phyloP scores from a whole-genome alignment of 2,888 invertebrate genomes.

The Mimumesa dahlbomi region DNA sequence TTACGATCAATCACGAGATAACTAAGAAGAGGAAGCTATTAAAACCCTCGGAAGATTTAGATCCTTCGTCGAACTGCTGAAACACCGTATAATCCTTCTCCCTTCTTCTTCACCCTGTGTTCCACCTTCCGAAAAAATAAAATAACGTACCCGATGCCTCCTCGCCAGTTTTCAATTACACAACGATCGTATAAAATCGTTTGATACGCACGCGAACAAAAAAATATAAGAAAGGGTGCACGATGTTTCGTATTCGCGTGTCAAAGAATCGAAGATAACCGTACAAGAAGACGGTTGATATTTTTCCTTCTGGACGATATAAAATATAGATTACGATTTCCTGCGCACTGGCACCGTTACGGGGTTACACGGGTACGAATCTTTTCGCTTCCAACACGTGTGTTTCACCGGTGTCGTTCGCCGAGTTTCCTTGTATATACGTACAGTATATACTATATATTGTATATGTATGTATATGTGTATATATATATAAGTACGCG shows the following conservation, averaged over 20 bases:
- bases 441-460: too few relatives aligned
- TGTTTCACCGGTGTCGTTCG: conserved; percentile 30
- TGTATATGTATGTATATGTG: too few relatives aligned
- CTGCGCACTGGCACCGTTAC: conserved; percentile 33
- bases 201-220: too few relatives aligned
- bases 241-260: too few relatives aligned
- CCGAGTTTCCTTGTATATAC: conserved; percentile 29
- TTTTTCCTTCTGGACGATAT: conserved; percentile 45
- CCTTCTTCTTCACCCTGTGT: too few relatives aligned
- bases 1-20: conserved; percentile 56
- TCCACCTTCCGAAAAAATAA: conserved; percentile 30
- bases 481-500: too few relatives aligned
- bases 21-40: conserved; percentile 47
- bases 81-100: conserved; percentile 43
- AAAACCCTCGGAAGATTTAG: conserved; percentile 46
- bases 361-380: conserved; percentile 19
- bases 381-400: conserved; percentile 21
- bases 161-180: not conserved
- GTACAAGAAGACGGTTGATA: conserved; percentile 29
- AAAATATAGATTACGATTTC: conserved; percentile 64
- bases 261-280: not conserved
- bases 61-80: conserved; percentile 44
- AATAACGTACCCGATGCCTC: too few relatives aligned
- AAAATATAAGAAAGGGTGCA: too few relatives aligned
- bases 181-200: too few relatives aligned